Conservation (phyloP, 2,797 vertebrate genomes). For the Aviceda leuphotes region DNA sequence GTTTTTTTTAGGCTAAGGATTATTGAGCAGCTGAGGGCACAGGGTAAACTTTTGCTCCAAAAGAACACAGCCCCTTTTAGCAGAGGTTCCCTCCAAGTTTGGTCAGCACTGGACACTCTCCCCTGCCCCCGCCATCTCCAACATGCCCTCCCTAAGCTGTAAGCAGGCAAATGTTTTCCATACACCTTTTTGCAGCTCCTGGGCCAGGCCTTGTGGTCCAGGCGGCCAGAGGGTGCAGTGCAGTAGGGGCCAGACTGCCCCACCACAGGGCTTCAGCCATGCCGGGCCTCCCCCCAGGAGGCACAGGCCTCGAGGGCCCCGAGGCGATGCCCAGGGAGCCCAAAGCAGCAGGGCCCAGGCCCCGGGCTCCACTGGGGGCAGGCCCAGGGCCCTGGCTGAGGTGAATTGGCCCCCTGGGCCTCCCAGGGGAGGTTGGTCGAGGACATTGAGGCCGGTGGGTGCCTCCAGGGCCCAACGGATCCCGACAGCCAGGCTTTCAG, state of each 20-base stretch:
- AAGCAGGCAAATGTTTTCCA: not conserved
- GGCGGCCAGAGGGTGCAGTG: not conserved
- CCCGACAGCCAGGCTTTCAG: not conserved
- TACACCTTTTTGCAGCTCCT: accelerated
- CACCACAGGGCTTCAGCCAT: accelerated
- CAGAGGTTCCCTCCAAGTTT: not conserved
- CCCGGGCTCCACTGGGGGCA: accelerated
- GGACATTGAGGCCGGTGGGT: not conserved
- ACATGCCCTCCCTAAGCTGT: accelerated
- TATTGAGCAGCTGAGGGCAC: not conserved
- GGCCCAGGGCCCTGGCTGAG: not conserved
- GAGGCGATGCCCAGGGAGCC: accelerated
- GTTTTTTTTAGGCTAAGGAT: not conserved
- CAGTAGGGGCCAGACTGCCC: not conserved
- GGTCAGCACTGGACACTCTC: not conserved
- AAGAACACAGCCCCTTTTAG: not conserved
- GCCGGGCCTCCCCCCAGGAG: not conserved
- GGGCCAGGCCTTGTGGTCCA: not conserved
- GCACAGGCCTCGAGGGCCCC: accelerated
- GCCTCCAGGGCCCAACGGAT: accelerated
- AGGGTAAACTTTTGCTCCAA: not conserved
- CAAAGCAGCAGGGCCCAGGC: not conserved
- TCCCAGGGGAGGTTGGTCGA: not conserved
- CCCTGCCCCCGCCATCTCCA: accelerated
- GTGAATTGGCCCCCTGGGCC: not conserved